Conservation (phyloP, 1,140 invertebrate species). For the Trachymyrmex septentrionalis region DNA sequence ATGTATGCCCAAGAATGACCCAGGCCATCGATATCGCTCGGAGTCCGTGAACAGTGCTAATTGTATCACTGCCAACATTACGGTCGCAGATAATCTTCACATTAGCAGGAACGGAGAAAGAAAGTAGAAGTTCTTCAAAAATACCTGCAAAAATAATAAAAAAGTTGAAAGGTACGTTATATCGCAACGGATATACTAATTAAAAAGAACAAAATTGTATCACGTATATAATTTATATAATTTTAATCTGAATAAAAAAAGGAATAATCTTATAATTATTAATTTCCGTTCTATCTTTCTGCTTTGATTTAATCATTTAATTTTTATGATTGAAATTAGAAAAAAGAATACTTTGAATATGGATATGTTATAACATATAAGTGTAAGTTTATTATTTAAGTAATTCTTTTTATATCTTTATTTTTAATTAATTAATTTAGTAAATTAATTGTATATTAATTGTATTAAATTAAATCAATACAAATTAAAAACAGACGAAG, state of each 20-base stretch:
- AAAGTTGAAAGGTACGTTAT: not conserved
- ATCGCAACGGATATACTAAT: not conserved
- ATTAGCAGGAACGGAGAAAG: conserved; percentile 92
- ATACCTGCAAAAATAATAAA: conserved; percentile 84
- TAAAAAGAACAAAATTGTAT: not conserved
- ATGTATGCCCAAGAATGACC: conserved; percentile 97
- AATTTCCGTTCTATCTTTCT: not conserved
- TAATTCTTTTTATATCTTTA: not conserved
- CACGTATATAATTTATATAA: too few species aligned
- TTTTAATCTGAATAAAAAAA: not conserved
- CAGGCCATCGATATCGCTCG: conserved; percentile 95
- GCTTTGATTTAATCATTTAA: not conserved
- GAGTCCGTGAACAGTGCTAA: conserved; percentile 93
- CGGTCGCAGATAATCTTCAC: conserved; percentile 92
- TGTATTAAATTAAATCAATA: not conserved
- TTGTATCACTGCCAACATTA: conserved; percentile 92
- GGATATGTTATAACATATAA: not conserved
- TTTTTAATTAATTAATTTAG: too few species aligned
- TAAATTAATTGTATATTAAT: not conserved
- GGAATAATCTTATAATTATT: conserved; percentile 3
- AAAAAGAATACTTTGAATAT: not conserved
- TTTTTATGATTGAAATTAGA: not conserved
- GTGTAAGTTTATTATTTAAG: not conserved
- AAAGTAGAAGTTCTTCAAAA: conserved; percentile 91
- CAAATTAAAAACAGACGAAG: not conserved